Percentiles rank a stretch among this genome's conserved stretches.
These are phyloP conservation scores for Hypselothyrea guttata DNA, from an alignment of 2,888 invertebrate species.

Conservation along the genomic window DNA sequence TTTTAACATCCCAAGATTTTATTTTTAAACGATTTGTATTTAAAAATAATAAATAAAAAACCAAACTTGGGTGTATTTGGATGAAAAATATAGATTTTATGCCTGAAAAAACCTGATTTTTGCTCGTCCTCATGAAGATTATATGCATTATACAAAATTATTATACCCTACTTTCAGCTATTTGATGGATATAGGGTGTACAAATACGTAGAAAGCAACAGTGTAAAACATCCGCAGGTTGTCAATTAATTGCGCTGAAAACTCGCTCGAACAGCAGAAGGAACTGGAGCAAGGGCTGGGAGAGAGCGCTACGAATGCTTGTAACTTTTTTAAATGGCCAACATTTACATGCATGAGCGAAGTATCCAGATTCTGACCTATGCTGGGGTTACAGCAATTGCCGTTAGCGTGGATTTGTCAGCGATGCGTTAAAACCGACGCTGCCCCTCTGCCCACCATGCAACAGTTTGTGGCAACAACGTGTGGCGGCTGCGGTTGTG, in stretches of 20 bases:
- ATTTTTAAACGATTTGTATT: no score
- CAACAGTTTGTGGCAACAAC: background rate
- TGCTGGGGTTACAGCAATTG: conserved; percentile 18
- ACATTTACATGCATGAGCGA: conserved; percentile 41
- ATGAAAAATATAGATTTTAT: no score
- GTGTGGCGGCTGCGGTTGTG: background rate
- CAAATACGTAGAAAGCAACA: conserved; percentile 1
- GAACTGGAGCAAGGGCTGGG: background rate
- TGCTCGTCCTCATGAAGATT: no score
- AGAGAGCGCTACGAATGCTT: conserved; percentile 29
- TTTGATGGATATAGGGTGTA: no score
- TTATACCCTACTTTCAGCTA: no score
- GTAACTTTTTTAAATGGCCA: conserved; percentile 55
- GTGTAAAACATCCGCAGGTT: conserved; percentile 52
- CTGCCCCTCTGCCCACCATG: no score
- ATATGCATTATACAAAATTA: no score
- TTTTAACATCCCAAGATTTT: no score
- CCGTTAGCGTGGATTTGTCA: conserved; percentile 44
- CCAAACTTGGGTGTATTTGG: no score
- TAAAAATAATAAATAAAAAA: no score
- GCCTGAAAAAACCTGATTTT: no score
- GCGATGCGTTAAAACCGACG: conserved; percentile 43
- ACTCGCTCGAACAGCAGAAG: conserved; percentile 6
- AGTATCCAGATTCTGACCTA: background rate
- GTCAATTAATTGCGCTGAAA: conserved; percentile 63